These are phyloP conservation scores for Halocaridina rubra DNA, from an alignment of 2,888 invertebrate genomes.

Conservation along the genomic window DNA sequence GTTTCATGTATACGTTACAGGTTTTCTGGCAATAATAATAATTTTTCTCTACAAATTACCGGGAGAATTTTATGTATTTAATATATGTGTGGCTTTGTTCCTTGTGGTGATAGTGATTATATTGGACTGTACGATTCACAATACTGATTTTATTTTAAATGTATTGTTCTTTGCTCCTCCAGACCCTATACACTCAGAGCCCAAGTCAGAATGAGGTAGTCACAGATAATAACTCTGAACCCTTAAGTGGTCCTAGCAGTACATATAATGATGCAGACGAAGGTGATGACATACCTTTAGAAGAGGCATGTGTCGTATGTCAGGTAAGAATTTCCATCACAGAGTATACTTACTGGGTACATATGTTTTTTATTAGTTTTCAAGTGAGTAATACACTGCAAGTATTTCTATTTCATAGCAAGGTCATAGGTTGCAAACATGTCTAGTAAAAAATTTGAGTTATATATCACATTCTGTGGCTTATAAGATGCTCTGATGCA, in stretches of 20 bases:
- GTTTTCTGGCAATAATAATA: not conserved
- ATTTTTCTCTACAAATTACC: not conserved
- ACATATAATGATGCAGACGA: not conserved
- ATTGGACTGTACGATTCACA: not conserved
- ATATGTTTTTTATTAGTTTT: too few species aligned
- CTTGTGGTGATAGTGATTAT: not conserved
- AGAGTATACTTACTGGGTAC: too few species aligned
- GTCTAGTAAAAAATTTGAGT: too few species aligned
- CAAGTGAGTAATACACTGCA: too few species aligned
- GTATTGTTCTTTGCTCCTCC: too few species aligned
- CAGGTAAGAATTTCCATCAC: too few species aligned
- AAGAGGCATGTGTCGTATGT: constrained; percentile 54
- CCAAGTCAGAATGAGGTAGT: not conserved
- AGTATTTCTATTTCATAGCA: too few species aligned
- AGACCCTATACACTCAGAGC: constrained; percentile 40
- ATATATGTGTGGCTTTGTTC: not conserved
- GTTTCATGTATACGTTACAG: not conserved
- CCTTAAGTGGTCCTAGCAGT: not conserved
- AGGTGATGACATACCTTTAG: constrained; percentile 25
- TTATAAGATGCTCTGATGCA: too few species aligned
- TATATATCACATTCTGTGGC: too few species aligned
- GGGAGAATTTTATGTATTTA: not conserved
- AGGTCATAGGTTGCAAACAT: too few species aligned
- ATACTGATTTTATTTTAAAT: not conserved
- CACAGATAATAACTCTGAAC: not conserved